phyloP scores from a whole-genome alignment of 1,140 invertebrate species.

The Capitella teleta region DNA sequence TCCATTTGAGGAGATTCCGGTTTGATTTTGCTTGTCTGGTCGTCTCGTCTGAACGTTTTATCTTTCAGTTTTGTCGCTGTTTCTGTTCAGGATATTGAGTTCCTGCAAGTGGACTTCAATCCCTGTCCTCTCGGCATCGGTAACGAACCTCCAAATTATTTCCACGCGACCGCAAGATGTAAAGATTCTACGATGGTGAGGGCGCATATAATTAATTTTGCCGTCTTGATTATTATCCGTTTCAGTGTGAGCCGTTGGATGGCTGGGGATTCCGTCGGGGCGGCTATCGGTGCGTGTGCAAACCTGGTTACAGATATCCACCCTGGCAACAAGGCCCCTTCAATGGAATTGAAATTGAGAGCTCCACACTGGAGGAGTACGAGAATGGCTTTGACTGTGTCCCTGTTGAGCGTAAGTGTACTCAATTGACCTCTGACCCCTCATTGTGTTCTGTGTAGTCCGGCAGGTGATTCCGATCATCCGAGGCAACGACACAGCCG shows the following conservation, averaged over 20 bases:
- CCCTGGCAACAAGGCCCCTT: constrained; percentile 75
- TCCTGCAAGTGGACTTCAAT: constrained; percentile 94
- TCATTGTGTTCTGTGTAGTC: background rate
- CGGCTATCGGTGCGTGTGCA: constrained; percentile 81
- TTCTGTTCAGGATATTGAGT: constrained; percentile 89
- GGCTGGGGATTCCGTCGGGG: constrained; percentile 91
- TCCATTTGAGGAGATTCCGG: constrained; percentile 91
- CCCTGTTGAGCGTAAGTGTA: constrained; percentile 78
- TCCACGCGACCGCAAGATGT: constrained; percentile 81
- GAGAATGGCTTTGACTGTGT: constrained; percentile 83
- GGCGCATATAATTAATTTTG: background rate
- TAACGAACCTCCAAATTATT: constrained; percentile 77
- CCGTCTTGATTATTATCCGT: constrained; percentile 15
- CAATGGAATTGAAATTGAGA: constrained; percentile 83
- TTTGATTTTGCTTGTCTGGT: too few relatives aligned
- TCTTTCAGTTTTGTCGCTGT: constrained; percentile 73
- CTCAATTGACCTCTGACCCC: background rate
- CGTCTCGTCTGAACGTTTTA: constrained; percentile 12
- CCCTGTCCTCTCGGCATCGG: constrained; percentile 83
- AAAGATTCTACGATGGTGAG: constrained; percentile 86
- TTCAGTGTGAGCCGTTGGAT: constrained; percentile 85
- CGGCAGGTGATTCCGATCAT: constrained; percentile 12
- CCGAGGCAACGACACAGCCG: constrained; percentile 9
- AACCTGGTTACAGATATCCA: constrained; percentile 77
- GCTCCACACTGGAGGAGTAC: constrained; percentile 82